Conservation (phyloP, 1,140 invertebrate genomes). For the Lepidurus couesii region DNA sequence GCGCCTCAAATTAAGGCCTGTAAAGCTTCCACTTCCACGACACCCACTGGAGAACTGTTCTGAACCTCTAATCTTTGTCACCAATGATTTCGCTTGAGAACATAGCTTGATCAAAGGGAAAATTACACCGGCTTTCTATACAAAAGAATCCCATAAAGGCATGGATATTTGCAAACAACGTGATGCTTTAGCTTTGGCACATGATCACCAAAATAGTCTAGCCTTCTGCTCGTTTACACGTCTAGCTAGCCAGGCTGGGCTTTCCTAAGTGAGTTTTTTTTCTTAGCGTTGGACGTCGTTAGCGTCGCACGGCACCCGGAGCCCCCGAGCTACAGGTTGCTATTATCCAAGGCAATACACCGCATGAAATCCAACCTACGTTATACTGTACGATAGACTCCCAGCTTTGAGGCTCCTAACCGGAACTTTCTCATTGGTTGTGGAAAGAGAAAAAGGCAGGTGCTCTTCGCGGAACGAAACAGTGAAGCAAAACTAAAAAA, state of each 20-base stretch:
- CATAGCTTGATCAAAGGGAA: too few species aligned
- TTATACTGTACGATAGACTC: background rate
- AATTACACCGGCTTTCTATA: too few species aligned
- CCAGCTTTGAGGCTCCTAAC: background rate
- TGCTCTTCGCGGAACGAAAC: slow-evolving; percentile 9
- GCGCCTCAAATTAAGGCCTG: background rate
- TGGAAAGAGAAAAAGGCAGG: background rate
- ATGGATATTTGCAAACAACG: background rate
- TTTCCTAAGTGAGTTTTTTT: background rate
- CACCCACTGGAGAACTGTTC: background rate
- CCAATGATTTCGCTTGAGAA: background rate
- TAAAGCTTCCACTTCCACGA: slow-evolving; percentile 4
- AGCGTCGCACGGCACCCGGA: background rate
- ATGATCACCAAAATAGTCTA: background rate
- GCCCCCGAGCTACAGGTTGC: background rate
- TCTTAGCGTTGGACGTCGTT: background rate
- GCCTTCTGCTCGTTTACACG: background rate
- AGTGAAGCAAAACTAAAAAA: background rate
- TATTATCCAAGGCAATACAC: slow-evolving; percentile 2
- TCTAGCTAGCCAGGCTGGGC: background rate
- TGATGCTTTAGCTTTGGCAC: background rate
- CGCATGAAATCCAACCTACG: slow-evolving; percentile 9
- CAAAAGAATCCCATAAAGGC: too few species aligned
- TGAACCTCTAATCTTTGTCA: background rate
- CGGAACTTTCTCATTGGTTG: background rate